phyloP scores from a whole-genome alignment of 2,113 vertebrate species.

The Tonatia bakeri region DNA sequence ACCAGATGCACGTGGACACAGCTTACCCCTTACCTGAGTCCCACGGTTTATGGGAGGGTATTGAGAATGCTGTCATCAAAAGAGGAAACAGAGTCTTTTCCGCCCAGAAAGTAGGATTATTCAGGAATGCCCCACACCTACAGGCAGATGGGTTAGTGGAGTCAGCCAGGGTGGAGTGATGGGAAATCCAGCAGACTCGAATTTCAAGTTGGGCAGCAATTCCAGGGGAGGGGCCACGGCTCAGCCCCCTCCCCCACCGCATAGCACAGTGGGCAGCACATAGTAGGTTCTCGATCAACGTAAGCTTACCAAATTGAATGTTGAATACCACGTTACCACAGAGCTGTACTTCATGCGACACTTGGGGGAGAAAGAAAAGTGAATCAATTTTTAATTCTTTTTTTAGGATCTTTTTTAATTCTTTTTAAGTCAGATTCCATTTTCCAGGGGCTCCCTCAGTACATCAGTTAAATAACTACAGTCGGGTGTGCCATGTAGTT shows the following conservation, averaged over 20 bases:
- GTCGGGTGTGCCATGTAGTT: not conserved
- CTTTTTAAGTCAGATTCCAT: not conserved
- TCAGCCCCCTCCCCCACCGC: accelerated
- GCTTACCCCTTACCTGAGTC: not conserved
- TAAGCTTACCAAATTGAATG: accelerated
- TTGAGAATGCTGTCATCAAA: not conserved
- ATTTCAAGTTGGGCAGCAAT: not conserved
- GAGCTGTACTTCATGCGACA: not conserved
- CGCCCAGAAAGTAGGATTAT: not conserved
- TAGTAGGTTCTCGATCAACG: accelerated
- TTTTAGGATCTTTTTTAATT: not conserved
- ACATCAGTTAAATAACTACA: not conserved
- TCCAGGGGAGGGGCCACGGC: not conserved
- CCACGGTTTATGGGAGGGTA: not conserved
- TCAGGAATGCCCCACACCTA: not conserved
- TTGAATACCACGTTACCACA: not conserved
- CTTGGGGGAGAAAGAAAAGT: not conserved
- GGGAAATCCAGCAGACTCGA: not conserved
- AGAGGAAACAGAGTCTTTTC: not conserved
- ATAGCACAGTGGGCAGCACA: not conserved
- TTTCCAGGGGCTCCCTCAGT: not conserved
- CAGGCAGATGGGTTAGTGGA: accelerated
- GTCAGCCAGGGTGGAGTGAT: not conserved
- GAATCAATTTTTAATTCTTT: not conserved
- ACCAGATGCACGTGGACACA: not conserved